Evolutionary conservation across 2,113 vertebrate genomes (phyloP).

Genomic region (Rhipidura dahli): DNA sequence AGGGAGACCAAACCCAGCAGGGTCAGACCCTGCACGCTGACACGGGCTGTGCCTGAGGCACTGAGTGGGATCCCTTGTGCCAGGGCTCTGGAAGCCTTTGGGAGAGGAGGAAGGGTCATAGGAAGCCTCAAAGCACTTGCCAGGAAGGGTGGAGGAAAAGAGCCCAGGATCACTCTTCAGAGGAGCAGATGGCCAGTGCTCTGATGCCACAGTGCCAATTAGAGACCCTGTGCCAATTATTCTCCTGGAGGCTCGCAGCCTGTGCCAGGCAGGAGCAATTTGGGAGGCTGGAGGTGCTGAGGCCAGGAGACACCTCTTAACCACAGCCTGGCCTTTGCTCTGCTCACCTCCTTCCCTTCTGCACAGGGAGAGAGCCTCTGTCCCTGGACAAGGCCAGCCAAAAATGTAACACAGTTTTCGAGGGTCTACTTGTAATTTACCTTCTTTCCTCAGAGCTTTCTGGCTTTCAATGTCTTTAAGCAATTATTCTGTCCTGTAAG

Average conservation of each 20-base stretch:
- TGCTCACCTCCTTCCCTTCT: not conserved
- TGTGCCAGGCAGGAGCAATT: not conserved
- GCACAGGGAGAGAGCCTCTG: accelerated
- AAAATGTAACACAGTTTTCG: not conserved
- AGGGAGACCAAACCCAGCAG: not conserved
- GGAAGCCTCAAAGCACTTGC: not conserved
- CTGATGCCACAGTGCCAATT: not conserved
- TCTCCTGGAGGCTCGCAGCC: accelerated
- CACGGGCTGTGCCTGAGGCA: not conserved
- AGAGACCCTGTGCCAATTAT: not conserved
- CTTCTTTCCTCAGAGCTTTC: not conserved
- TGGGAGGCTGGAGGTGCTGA: not conserved
- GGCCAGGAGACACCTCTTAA: not conserved
- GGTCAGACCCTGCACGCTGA: not conserved
- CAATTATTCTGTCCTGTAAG: not conserved
- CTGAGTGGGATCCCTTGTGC: not conserved
- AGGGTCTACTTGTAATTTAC: not conserved
- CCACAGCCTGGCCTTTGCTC: not conserved
- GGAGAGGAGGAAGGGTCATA: not conserved
- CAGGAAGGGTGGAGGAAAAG: not conserved
- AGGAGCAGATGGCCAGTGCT: not conserved
- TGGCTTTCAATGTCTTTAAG: not conserved
- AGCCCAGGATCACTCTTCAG: not conserved
- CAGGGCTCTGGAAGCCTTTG: not conserved
- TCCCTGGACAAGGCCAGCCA: not conserved